These are phyloP conservation scores for Callyntrura guangdongensis DNA, from an alignment of 2,888 invertebrate species.

Conservation along the genomic window DNA sequence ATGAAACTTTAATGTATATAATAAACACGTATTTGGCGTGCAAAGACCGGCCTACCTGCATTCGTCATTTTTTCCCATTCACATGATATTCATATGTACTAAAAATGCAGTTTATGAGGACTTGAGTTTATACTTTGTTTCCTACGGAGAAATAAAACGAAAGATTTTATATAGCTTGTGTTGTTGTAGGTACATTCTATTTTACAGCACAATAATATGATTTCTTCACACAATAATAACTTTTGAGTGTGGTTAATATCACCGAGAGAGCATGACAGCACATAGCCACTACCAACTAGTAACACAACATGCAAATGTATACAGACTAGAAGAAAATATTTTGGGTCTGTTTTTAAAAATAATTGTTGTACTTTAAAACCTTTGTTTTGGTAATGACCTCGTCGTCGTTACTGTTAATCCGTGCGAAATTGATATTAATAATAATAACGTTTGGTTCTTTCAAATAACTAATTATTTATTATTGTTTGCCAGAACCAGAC, in stretches of 20 bases:
- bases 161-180: background rate
- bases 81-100: background rate
- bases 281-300: too few species aligned
- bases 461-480: background rate
- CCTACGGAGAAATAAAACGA: background rate
- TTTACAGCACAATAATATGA: background rate
- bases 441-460: background rate
- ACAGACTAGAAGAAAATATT: too few species aligned
- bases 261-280: too few species aligned
- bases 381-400: background rate
- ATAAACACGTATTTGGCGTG: slow-evolving; percentile 6
- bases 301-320: too few species aligned
- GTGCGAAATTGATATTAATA: slow-evolving; percentile 1
- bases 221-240: slow-evolving; percentile 19
- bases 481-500: background rate
- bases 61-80: slow-evolving; percentile 22
- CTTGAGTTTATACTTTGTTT: background rate
- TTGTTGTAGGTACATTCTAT: background rate
- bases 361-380: background rate
- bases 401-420: background rate
- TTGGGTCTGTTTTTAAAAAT: background rate
- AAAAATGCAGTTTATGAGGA: background rate
- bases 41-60: slow-evolving; percentile 19
- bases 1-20: background rate
- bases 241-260: slow-evolving; percentile 1